phyloP scores from a whole-genome alignment of 2,797 vertebrate species.

The Erpetoichthys calabaricus region DNA sequence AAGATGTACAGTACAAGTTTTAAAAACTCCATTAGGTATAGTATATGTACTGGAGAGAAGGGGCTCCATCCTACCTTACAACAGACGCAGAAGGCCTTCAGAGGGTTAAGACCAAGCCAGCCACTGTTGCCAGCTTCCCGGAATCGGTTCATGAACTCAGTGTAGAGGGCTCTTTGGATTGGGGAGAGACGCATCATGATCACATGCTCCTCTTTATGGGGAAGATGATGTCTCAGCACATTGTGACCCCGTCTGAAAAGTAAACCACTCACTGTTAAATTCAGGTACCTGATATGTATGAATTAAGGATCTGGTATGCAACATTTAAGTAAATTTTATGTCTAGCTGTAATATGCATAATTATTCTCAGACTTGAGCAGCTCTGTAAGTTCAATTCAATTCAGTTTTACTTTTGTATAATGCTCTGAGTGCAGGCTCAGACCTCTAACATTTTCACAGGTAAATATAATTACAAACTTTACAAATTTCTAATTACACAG shows the following conservation, averaged over 20 bases:
- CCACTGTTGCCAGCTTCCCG: constrained; percentile 89
- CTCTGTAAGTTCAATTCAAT: too few species aligned
- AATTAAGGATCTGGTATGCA: not conserved
- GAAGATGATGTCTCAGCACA: constrained; percentile 80
- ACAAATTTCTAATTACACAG: too few species aligned
- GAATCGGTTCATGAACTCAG: constrained; percentile 94
- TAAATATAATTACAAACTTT: too few species aligned
- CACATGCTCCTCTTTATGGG: constrained; percentile 85
- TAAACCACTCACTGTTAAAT: not conserved
- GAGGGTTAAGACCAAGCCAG: constrained; percentile 92
- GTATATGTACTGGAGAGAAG: not conserved
- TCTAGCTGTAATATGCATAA: too few species aligned
- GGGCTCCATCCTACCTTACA: constrained; percentile 69
- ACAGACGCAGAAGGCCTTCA: constrained; percentile 96
- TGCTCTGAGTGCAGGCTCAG: too few species aligned
- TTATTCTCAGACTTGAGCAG: too few species aligned
- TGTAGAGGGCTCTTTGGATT: constrained; percentile 86
- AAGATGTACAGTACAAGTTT: not conserved
- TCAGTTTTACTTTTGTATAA: too few species aligned
- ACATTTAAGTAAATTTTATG: too few species aligned
- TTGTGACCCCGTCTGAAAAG: constrained; percentile 77
- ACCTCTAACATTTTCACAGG: too few species aligned
- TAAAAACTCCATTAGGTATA: not conserved
- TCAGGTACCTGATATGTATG: too few species aligned
- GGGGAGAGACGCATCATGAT: constrained; percentile 86